A percentile compares a stretch with the other conserved stretches of the same genome.
These are phyloP conservation scores for Blera fallax DNA, from an alignment of 2,888 invertebrate species.

Conservation along the genomic window DNA sequence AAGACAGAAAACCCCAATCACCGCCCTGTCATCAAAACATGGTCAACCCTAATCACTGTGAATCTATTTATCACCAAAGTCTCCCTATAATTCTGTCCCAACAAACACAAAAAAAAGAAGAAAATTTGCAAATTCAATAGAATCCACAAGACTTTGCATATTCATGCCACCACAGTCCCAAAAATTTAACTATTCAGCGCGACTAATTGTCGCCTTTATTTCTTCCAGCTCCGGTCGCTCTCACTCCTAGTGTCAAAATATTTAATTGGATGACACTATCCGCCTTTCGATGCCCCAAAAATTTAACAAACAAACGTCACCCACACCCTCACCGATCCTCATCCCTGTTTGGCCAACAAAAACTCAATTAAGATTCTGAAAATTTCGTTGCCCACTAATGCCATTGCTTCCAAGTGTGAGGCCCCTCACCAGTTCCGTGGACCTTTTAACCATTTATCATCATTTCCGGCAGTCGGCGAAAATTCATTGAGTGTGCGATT, in stretches of 20 bases:
- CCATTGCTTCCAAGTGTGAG: not conserved
- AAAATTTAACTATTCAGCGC: conserved; percentile 18
- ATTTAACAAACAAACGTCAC: conserved; percentile 26
- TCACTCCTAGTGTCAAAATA: conserved; percentile 41
- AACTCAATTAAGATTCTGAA: conserved; percentile 57
- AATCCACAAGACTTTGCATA: conserved; percentile 20
- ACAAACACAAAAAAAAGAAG: not conserved
- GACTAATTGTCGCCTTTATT: conserved; percentile 33
- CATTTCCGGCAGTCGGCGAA: conserved; percentile 50
- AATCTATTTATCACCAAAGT: conserved; percentile 41
- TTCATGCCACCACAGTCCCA: not conserved
- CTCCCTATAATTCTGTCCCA: not conserved
- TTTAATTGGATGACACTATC: conserved; percentile 41
- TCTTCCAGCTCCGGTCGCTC: not conserved
- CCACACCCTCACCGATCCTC: not conserved
- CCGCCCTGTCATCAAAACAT: conserved; percentile 35
- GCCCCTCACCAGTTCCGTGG: not conserved
- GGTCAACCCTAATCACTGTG: conserved; percentile 42
- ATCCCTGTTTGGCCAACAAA: not conserved
- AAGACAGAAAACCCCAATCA: not conserved
- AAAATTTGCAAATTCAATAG: not conserved
- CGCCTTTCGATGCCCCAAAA: not conserved
- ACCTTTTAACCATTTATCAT: conserved; percentile 59
- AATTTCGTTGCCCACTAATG: conserved; percentile 17
- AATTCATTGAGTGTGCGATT: conserved; percentile 66